A percentile compares a stretch with the other conserved stretches of the same genome.
Evolutionary conservation across 2,797 vertebrate species (phyloP).

Genomic region (Heterohyrax brucei): DNA sequence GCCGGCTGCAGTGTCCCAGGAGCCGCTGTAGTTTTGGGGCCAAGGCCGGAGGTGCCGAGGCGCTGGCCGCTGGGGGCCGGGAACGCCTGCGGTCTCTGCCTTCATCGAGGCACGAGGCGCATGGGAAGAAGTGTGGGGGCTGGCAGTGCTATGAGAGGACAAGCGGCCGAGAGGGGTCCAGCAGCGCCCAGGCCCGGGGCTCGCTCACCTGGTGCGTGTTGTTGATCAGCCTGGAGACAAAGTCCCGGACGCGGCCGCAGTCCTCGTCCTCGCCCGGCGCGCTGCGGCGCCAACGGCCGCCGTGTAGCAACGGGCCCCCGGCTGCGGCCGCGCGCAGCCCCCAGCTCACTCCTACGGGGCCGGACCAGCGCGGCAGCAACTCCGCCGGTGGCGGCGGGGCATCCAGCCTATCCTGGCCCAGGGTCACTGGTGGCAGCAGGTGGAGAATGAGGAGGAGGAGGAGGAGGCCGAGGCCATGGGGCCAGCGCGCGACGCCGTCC

Average conservation of each 20-base stretch:
- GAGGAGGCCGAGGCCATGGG: slow-evolving; percentile 72
- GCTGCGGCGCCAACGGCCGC: slow-evolving; percentile 82
- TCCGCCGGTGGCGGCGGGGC: slow-evolving; percentile 62
- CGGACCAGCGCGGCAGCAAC: not conserved
- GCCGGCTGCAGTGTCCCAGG: slow-evolving; percentile 17
- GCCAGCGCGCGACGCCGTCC: slow-evolving; percentile 67
- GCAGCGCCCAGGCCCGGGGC: slow-evolving; percentile 22
- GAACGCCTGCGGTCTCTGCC: not conserved
- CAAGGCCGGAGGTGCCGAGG: not conserved
- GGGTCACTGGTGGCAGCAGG: not conserved
- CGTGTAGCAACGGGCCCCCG: slow-evolving; percentile 60
- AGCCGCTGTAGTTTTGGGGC: slow-evolving; percentile 43
- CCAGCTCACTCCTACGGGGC: slow-evolving; percentile 79
- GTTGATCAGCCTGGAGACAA: slow-evolving; percentile 90
- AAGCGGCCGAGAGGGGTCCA: not conserved
- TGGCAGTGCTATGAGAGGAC: not conserved
- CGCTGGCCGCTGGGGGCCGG: not conserved
- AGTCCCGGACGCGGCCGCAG: slow-evolving; percentile 90
- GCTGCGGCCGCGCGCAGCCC: slow-evolving; percentile 78
- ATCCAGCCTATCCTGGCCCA: slow-evolving; percentile 75
- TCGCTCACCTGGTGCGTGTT: slow-evolving; percentile 96
- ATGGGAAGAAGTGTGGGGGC: not conserved
- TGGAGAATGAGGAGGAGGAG: slow-evolving; percentile 75
- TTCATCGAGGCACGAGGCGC: not conserved
- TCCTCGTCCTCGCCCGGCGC: slow-evolving; percentile 79